Base-by-base conservation (phyloP, 2,797 vertebrate genomes). In the Sciurus vulgaris region DNA sequence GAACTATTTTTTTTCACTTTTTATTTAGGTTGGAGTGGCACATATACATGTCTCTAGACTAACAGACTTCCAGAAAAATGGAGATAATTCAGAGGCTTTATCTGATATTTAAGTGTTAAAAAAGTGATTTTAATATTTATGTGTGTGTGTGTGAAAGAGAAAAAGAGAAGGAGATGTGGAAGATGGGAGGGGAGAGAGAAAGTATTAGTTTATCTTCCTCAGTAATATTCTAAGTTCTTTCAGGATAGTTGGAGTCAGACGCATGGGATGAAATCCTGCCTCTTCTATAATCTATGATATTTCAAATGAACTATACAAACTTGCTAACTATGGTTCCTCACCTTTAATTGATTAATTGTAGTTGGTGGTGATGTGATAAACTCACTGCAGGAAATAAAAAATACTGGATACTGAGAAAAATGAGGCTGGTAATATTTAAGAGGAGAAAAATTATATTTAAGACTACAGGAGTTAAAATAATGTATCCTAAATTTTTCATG, bases 261-360 rank as follows among this genome's bases (percentile, higher is more conserved):
- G 38, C 2, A 14, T 35, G 9, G 12, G n/a, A 86, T 87, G 17
- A 77, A 78, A 84, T 74, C 20, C 38, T 81, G 41, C 8, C 59
- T 91, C 14, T 84, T 79, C 49, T 81, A 24, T 26, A 59, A n/a
- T 54, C 28, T 89, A 2, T 30, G 20, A 33, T 81, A 49, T 89
- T 69, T 92, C 35, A 77, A 65, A 38, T 76, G 28, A 95, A 61
- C 24, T 63, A 11, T 3, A 28, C 20, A 69, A 73, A 33, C 7
- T 87, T 73, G 54, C 47, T 56, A 82, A 51, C 47, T n/a, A 51
- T 24, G 14, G 18, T 85, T 93, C 77, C n/a, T 73, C 38, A 79
- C n/a, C 33, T 81, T 76, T 81, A 94, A 63, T 88, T 61, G 20
- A 90, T 78, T 74, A 87, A 78, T 17, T 79, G 63, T 76, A 65